These are phyloP conservation scores for Apis cerana DNA, from an alignment of 1,140 invertebrate genomes.

Conservation along the genomic window DNA sequence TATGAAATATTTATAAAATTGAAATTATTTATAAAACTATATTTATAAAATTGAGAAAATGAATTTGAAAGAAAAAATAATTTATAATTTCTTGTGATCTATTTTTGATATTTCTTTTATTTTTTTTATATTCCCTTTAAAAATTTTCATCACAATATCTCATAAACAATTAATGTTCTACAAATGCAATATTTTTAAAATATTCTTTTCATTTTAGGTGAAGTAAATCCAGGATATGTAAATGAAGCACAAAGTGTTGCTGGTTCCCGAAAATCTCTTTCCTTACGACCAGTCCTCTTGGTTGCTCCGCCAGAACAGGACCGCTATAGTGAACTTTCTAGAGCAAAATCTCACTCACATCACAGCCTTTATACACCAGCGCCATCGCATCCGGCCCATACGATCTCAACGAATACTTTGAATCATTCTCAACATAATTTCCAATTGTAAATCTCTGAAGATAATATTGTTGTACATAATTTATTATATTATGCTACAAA, in stretches of 20 bases:
- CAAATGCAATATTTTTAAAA: no score
- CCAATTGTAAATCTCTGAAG: constrained; percentile 68
- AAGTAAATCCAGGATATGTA: constrained; percentile 93
- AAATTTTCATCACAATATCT: no score
- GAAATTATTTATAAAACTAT: no score
- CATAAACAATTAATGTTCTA: no score
- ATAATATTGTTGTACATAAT: constrained; percentile 48
- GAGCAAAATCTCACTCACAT: constrained; percentile 80
- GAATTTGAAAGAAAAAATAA: no score
- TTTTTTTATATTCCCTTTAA: no score
- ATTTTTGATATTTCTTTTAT: background rate
- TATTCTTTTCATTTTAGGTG: constrained; percentile 83
- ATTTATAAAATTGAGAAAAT: no score
- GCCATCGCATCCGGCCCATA: constrained; percentile 76
- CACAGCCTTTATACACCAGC: constrained; percentile 78
- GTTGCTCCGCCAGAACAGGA: constrained; percentile 86
- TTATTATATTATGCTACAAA: background rate
- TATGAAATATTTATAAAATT: no score
- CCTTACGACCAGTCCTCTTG: constrained; percentile 91
- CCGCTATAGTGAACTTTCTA: constrained; percentile 78
- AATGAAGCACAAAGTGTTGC: constrained; percentile 90
- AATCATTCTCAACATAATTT: constrained; percentile 79
- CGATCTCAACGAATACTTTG: constrained; percentile 78
- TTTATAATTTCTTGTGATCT: background rate
- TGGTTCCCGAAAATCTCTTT: constrained; percentile 91